Evolutionary conservation across 2,113 vertebrate species (phyloP).

Genomic region (Actenoides hombroni): DNA sequence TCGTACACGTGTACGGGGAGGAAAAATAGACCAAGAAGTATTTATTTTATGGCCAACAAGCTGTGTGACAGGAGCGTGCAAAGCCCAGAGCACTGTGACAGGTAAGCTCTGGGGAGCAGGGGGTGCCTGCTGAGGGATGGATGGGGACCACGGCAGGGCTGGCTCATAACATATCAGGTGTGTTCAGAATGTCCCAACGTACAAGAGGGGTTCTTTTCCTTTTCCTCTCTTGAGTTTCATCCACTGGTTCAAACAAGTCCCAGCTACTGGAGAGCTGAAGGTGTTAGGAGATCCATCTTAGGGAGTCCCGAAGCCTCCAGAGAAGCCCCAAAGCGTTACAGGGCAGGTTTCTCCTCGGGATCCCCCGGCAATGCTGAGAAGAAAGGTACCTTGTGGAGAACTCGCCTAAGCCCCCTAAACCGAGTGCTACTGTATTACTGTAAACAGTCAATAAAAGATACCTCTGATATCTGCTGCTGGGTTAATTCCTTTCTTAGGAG

Average conservation of each 20-base stretch:
- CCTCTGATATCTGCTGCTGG: slow-evolving; percentile 36
- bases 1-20: neutral
- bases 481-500: neutral
- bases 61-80: neutral
- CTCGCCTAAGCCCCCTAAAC: neutral
- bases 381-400: slow-evolving; percentile 32
- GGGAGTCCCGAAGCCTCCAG: slow-evolving; percentile 1
- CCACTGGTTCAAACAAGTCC: neutral
- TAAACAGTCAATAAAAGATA: slow-evolving; percentile 66
- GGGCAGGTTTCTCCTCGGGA: neutral
- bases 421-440: slow-evolving; percentile 60
- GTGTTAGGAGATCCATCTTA: neutral
- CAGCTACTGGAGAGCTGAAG: neutral
- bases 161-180: slow-evolving; percentile 49
- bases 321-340: neutral
- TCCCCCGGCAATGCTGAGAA: neutral
- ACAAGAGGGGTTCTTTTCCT: neutral
- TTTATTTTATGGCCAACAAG: slow-evolving; percentile 37
- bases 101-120: neutral
- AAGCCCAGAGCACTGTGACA: neutral
- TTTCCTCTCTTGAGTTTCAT: neutral
- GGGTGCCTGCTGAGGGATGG: neutral
- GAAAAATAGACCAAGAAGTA: neutral
- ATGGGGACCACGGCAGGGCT: neutral
- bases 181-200: neutral